phyloP scores from a whole-genome alignment of 2,113 vertebrate genomes.

The Podocnemis expansa region DNA sequence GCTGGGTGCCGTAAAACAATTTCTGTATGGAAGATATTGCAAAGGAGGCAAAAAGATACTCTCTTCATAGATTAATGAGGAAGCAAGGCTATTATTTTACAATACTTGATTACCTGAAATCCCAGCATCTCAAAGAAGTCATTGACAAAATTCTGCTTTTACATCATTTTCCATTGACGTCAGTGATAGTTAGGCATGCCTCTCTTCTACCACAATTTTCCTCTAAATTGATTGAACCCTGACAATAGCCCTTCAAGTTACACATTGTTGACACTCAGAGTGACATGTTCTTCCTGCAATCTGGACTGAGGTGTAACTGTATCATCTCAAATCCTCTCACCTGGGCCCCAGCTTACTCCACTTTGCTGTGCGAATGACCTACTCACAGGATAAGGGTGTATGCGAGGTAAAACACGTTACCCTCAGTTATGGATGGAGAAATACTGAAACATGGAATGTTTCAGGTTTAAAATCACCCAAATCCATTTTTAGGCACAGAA shows the following conservation, averaged over 20 bases:
- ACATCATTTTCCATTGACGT: background rate
- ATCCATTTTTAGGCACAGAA: background rate
- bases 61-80: background rate
- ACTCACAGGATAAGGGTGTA: no score
- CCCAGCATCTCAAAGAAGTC: background rate
- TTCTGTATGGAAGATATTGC: background rate
- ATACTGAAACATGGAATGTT: background rate
- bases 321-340: no score
- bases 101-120: background rate
- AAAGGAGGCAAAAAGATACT: background rate
- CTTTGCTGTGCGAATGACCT: no score
- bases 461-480: background rate
- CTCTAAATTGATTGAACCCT: background rate
- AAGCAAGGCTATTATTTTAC: background rate
- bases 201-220: background rate
- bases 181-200: background rate
- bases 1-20: constrained; percentile 11
- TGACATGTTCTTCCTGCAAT: no score
- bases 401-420: no score
- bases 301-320: no score
- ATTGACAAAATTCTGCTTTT: background rate
- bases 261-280: background rate
- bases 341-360: no score
- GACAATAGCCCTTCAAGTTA: background rate
- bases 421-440: background rate